Evolutionary conservation across 2,113 vertebrate species (phyloP).

Genomic region (Stomatorhinus ivindoensis): DNA sequence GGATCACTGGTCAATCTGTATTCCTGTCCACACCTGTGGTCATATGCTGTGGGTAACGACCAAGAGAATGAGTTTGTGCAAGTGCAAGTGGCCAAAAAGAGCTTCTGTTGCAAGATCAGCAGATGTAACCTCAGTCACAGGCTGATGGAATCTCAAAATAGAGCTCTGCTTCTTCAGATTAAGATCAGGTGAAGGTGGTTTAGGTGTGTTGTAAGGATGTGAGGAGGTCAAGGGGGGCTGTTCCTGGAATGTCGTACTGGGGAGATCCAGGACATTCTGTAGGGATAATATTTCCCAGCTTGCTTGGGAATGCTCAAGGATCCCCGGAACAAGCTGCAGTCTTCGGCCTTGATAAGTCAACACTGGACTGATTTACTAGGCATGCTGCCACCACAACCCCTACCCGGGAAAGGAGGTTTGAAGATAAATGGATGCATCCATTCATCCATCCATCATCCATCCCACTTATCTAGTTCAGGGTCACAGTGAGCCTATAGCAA

Average conservation of each 20-base stretch:
- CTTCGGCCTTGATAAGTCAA: not conserved
- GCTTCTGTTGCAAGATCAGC: not conserved
- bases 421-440: not conserved
- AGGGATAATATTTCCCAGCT: not conserved
- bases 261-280: not conserved
- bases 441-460: conserved; percentile 3
- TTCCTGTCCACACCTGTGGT: not conserved
- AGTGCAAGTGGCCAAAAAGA: not conserved
- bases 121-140: not conserved
- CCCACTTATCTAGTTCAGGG: not conserved
- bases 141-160: not conserved
- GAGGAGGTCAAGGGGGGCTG: not conserved
- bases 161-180: not conserved
- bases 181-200: not conserved
- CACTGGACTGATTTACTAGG: not conserved
- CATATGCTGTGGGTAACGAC: not conserved
- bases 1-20: not conserved
- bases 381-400: not conserved
- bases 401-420: not conserved
- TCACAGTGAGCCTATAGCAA: not conserved
- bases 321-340: not conserved
- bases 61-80: not conserved
- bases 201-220: not conserved
- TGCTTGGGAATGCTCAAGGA: not conserved
- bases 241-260: not conserved